A percentile compares a stretch with the other conserved stretches of the same genome.
Evolutionary conservation across 2,797 vertebrate genomes (phyloP).

Genomic region (Distichodus sexfasciatus): DNA sequence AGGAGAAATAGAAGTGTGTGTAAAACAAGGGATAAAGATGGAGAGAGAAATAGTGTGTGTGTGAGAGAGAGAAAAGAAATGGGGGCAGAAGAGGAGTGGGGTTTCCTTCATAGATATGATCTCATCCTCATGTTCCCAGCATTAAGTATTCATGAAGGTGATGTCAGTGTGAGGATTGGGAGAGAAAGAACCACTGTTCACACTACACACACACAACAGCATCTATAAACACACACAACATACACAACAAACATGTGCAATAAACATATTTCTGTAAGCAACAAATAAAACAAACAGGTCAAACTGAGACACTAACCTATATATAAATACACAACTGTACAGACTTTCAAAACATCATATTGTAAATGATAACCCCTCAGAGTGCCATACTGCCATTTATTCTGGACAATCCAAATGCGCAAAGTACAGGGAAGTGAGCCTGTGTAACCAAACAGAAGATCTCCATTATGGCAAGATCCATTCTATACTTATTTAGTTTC

Average conservation of each 20-base stretch:
- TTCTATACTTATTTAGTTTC: no score
- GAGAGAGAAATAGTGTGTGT: neutral
- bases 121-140: slow-evolving; percentile 52
- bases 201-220: slow-evolving; percentile 37
- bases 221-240: slow-evolving; percentile 26
- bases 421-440: no score
- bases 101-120: slow-evolving; percentile 52
- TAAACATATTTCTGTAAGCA: neutral
- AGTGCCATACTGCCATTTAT: no score
- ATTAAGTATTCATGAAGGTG: slow-evolving; percentile 54
- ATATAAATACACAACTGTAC: no score
- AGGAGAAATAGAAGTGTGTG: neutral
- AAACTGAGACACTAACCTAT: no score
- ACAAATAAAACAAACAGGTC: no score
- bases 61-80: slow-evolving; percentile 3
- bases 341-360: no score
- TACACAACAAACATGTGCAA: neutral
- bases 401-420: no score
- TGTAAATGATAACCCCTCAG: no score
- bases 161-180: slow-evolving; percentile 45
- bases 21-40: neutral
- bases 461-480: no score
- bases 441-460: no score
- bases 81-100: slow-evolving; percentile 34
- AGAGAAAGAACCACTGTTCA: slow-evolving; percentile 27